Conservation (phyloP, 1,140 invertebrate species). For the Heliothis virescens region DNA sequence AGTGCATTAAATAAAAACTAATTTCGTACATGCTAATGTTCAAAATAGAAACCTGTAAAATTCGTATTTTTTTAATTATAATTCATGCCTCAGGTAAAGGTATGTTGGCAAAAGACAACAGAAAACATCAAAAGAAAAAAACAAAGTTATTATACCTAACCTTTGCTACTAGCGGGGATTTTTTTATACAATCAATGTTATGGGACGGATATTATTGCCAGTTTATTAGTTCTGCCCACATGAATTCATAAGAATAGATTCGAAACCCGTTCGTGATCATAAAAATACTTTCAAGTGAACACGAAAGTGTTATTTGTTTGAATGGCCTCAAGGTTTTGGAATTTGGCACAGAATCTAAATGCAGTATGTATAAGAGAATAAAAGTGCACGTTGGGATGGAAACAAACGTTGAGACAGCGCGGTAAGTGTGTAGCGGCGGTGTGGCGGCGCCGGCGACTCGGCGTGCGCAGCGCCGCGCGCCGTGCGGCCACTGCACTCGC, state of each 20-base stretch:
- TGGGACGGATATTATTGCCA: conserved; percentile 46
- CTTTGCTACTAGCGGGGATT: conserved; percentile 35
- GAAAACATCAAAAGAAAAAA: conserved; percentile 12
- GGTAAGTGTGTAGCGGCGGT: conserved; percentile 33
- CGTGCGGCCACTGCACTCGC: conserved; percentile 82
- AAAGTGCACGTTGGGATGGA: conserved; percentile 14
- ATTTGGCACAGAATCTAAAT: conserved; percentile 10
- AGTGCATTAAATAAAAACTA: conserved; percentile 11
- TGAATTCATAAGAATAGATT: conserved; percentile 44
- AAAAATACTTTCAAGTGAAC: conserved; percentile 42
- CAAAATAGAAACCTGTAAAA: conserved; percentile 20
- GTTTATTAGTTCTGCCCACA: conserved; percentile 43
- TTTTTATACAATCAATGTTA: conserved; percentile 35
- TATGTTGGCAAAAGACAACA: conserved; percentile 26
- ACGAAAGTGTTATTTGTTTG: conserved; percentile 37
- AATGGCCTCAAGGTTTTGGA: background rate
- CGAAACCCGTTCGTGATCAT: conserved; percentile 17
- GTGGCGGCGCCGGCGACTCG: conserved; percentile 47
- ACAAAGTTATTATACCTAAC: background rate
- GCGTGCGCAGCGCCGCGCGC: conserved; percentile 54
- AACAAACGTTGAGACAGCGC: conserved; percentile 16
- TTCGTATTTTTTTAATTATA: conserved; percentile 18
- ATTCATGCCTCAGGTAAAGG: background rate
- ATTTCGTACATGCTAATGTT: conserved; percentile 16
- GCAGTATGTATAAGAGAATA: background rate